phyloP scores from a whole-genome alignment of 1,140 invertebrate species.

The Zelostemma sp. region DNA sequence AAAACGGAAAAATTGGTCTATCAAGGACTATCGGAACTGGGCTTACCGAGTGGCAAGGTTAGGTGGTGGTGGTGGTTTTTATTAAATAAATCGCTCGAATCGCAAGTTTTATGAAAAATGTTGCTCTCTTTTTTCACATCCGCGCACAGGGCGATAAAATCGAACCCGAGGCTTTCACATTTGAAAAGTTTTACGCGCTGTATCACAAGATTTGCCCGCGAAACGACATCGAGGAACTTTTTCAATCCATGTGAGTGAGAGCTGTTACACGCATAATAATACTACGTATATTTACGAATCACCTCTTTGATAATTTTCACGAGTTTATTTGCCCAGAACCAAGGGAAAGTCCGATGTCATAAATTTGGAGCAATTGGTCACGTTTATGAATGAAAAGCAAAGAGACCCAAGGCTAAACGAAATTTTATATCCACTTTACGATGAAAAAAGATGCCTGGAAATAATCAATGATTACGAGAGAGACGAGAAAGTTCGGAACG shows the following conservation, averaged over 20 bases:
- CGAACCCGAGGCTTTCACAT: constrained; percentile 94
- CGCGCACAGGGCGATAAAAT: constrained; percentile 92
- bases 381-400: constrained; percentile 98
- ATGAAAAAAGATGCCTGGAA: constrained; percentile 91
- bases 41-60: constrained; percentile 94
- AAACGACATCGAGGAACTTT: constrained; percentile 98
- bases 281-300: too few species aligned
- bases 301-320: too few species aligned
- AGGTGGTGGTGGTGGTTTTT: too few species aligned
- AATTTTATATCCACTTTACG: constrained; percentile 97
- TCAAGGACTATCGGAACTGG: constrained; percentile 94
- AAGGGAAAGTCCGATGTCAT: constrained; percentile 89
- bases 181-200: constrained; percentile 97
- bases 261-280: too few species aligned
- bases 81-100: too few species aligned
- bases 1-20: constrained; percentile 98
- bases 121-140: too few species aligned
- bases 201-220: constrained; percentile 99
- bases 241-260: constrained; percentile 91
- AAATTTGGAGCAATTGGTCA: constrained; percentile 86
- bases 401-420: constrained; percentile 98
- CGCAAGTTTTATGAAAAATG: too few species aligned
- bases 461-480: constrained; percentile 95
- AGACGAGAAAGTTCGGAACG: constrained; percentile 81
- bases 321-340: constrained; percentile 77